Evolutionary conservation across 2,113 vertebrate species (phyloP), one percentile per base, ranked within the genome.

Genomic region (Oreocharis arfaki): DNA sequence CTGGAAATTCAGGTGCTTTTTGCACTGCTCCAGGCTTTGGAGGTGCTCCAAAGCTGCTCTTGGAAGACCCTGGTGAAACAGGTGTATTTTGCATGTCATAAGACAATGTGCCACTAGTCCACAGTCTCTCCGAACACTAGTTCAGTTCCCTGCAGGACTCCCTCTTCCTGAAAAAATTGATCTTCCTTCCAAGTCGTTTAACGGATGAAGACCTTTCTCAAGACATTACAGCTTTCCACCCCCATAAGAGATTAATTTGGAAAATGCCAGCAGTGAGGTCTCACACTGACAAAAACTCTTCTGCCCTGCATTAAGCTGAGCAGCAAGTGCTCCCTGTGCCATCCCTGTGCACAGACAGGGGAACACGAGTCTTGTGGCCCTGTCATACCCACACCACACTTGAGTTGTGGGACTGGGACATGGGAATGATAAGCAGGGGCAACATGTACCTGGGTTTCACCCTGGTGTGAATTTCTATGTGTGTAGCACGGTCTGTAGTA

Each of bases 1-100:
- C 70, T 83, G 85, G 92, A 79, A 93, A 77, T 93, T 91, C 78
- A 73, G 79, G 83, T 86, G 63, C 7, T 92, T 96, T 97, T 80
- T 76, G 59, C 3, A 18, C 28, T 46, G 33, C 75, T 85, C 26
- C 61, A 86, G 90, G 71, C 46, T 90, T 69, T 90, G 85, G 85
- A 94, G 67, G 32, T 28, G 23, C 26, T 69, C 61, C 85, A 87
- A 65, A 92, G 8, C 46, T 86, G 53, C 57, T 41, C 37, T 77
- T 82, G 65, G 70, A 79, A 83, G 94, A 92, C 88, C 92, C 75
- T 74, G 47, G 28, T 69, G 53, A 94, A 42, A 37, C 42, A 85
- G 47, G 30, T 71, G 35, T 42, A 59, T 61, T 70, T 74, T 55
- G 19, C 23, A 49, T 52, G 57, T 55, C 30, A 4, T 26, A 37